phyloP scores from a whole-genome alignment of 1,140 invertebrate species.

The Pseudomyrmex concolor region DNA sequence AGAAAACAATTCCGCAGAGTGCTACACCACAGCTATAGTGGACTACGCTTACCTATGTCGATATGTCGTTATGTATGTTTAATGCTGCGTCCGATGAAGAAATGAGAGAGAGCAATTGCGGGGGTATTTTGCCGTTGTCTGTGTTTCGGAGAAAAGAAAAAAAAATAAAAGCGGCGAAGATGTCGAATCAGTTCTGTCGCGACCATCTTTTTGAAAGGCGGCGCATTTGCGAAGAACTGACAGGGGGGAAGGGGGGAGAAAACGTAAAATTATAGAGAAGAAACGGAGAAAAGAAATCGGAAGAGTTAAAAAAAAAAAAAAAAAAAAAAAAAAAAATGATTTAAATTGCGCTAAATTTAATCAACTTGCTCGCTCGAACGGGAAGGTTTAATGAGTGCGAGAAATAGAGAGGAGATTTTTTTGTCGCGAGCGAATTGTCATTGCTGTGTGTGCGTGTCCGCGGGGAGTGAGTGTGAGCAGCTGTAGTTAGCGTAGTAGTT shows the following conservation, averaged over 20 bases:
- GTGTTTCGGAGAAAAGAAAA: conserved; percentile 16
- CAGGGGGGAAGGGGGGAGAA: neutral
- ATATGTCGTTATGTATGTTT: conserved; percentile 80
- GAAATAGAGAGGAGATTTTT: conserved; percentile 13
- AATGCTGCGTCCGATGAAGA: conserved; percentile 73
- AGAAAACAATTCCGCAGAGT: conserved; percentile 70
- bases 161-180: too few relatives aligned
- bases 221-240: neutral
- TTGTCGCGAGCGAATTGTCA: conserved; percentile 26
- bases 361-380: conserved; percentile 60
- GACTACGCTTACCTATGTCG: conserved; percentile 81
- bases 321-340: conserved; percentile 6
- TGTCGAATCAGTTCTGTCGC: neutral
- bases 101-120: conserved; percentile 35
- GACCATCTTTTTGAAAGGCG: neutral
- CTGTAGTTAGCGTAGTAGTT: conserved; percentile 62
- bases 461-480: conserved; percentile 40
- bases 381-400: neutral
- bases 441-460: conserved; percentile 33
- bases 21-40: conserved; percentile 73
- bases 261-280: neutral
- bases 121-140: conserved; percentile 4
- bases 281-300: neutral
- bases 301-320: conserved; percentile 30
- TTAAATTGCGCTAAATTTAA: conserved; percentile 67